These are phyloP conservation scores for Glossophaga mutica DNA, from an alignment of 2,797 vertebrate genomes.

Conservation along the genomic window DNA sequence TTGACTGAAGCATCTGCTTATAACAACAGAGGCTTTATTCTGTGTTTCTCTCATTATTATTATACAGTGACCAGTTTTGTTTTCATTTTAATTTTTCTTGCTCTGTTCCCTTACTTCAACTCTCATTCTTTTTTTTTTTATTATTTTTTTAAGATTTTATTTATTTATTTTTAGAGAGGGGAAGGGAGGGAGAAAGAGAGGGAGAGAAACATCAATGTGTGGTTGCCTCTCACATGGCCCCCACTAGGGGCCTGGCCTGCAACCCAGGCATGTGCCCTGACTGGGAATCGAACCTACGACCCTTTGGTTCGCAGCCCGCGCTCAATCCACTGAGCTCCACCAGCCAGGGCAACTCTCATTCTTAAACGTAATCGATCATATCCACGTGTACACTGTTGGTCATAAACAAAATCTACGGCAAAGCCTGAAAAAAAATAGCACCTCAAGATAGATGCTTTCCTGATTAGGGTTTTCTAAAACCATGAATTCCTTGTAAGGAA, in stretches of 20 bases:
- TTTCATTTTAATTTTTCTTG: not conserved
- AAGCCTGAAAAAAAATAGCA: not conserved
- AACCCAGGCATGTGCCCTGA: no score
- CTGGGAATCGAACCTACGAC: no score
- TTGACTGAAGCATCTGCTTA: not conserved
- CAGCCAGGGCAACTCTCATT: no score
- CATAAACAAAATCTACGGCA: not conserved
- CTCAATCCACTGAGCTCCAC: no score
- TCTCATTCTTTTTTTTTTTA: not conserved
- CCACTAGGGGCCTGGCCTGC: no score
- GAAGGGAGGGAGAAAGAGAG: no score
- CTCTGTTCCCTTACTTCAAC: not conserved
- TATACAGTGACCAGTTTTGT: not conserved
- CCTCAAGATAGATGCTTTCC: not conserved
- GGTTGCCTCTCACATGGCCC: no score
- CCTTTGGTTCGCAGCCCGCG: no score
- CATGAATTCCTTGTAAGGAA: not conserved
- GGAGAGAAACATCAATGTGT: no score
- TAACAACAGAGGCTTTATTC: not conserved
- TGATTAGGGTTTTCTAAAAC: not conserved
- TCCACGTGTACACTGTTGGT: not conserved
- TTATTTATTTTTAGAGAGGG: no score
- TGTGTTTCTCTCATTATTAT: not conserved
- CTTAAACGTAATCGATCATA: not conserved
- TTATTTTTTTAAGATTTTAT: no score